These are phyloP conservation scores for Ambastaia sidthimunki DNA, from an alignment of 2,797 vertebrate genomes.

Conservation along the genomic window DNA sequence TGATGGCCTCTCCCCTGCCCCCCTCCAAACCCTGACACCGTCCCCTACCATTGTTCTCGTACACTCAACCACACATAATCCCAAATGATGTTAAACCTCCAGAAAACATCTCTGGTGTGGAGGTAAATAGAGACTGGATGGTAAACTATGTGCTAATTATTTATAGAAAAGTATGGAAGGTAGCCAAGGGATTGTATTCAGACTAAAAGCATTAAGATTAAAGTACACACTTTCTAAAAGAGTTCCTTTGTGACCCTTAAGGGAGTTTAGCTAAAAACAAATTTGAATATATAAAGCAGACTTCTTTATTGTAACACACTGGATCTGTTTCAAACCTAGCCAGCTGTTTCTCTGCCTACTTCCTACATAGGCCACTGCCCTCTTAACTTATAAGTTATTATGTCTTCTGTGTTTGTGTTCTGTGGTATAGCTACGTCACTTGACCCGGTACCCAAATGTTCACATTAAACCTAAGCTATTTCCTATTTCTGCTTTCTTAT, in stretches of 20 bases:
- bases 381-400: too few species aligned
- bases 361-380: too few species aligned
- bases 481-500: slow-evolving; percentile 14
- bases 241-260: not conserved
- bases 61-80: slow-evolving; percentile 40
- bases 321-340: not conserved
- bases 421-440: too few species aligned
- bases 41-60: slow-evolving; percentile 43
- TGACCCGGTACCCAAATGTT: not conserved
- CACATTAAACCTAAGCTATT: not conserved
- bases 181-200: not conserved
- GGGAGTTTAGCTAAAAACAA: not conserved
- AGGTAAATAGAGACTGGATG: slow-evolving; percentile 2
- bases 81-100: slow-evolving; percentile 44
- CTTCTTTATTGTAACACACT: not conserved
- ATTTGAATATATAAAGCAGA: not conserved
- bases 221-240: not conserved
- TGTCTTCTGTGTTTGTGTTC: too few species aligned
- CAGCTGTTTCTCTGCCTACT: too few species aligned
- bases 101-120: slow-evolving; percentile 61
- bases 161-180: not conserved
- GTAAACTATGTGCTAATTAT: slow-evolving; percentile 18
- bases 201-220: not conserved
- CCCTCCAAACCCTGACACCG: slow-evolving; percentile 22
- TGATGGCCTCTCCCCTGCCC: slow-evolving; percentile 40